Evolutionary conservation across 2,797 vertebrate species (phyloP), one percentile per base, ranked within the genome.

Genomic region (Esox lucius): DNA sequence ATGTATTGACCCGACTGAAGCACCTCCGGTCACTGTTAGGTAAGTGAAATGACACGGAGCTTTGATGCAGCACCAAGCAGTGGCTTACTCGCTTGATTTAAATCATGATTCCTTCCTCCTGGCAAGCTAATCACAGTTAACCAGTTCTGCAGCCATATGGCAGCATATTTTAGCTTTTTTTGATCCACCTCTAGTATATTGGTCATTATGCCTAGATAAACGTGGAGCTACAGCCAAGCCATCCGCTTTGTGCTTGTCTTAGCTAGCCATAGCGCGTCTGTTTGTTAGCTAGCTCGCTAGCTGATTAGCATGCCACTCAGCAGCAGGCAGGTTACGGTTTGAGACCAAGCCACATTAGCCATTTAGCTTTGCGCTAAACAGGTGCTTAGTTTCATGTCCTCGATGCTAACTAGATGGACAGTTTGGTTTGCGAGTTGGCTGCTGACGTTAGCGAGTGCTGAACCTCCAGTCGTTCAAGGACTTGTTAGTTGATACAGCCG

Each of bases 1-100:
- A 99, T 89, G 95, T 96, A 4, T 90, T 97, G 81, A 98, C 97
- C 80, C 96, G 97, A 51, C 91, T 98, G 82, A 98, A 97, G 90
- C 97, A 99, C 95, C 97, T 99, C 82, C 94, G 97, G 64, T 94
- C 96, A 17, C 91, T 99, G 88, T 90, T 98, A 91, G 97, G 97
- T 99, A 94, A 97, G 94, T 88, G 83, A 81, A 87, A 85, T 83
- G 89, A 85, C 89, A 87, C 83, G 77, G 84, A 84, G 84, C 46
- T 75, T 19, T 73, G 79, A 85, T 84, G 85, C 81, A 77, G 80
- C 82, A 74, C 66, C 75, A 76, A 75, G 31, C 61, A 84, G 79
- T 85, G 89, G 83, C 84, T 78, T 74, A 75, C 80, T 83, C 88
- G 88, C 86, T 75, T 71, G 65, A 70, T 81, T 42, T 12, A 46